Base-by-base conservation (phyloP, 2,888 invertebrate species). In the Muscina levida region DNA sequence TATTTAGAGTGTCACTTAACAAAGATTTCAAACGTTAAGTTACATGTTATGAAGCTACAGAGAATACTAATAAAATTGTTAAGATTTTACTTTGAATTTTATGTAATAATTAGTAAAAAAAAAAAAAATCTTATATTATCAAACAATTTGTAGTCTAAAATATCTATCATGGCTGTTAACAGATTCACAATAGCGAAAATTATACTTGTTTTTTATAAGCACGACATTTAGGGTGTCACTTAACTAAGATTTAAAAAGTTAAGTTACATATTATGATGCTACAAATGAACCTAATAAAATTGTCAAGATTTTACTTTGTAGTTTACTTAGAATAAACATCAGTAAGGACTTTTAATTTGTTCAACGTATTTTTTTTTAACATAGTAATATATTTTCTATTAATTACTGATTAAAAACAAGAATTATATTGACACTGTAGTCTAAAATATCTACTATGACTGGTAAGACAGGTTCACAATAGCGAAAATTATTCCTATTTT, bases 371-470 rank as follows among this genome's bases (percentile, higher is more conserved):
- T n/a, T n/a, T n/a, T n/a, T n/a, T n/a, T n/a, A n/a, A n/a, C n/a
- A n/a, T n/a, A n/a, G n/a, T n/a, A n/a, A n/a, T n/a, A n/a, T n/a
- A n/a, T n/a, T n/a, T n/a, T n/a, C n/a, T n/a, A n/a, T n/a, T n/a
- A n/a, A n/a, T n/a, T n/a, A n/a, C n/a, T n/a, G n/a, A n/a, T n/a
- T n/a, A n/a, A n/a, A n/a, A n/a, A n/a, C n/a, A n/a, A n/a, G n/a
- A n/a, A n/a, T n/a, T n/a, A n/a, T n/a, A n/a, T n/a, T n/a, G n/a
- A n/a, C n/a, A n/a, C n/a, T 68, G 37, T 56, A 53, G 39, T 15
- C 37, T 24, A 68, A 53, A 37, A 46, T 19, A 68, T 74, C 3
- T n/a, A 31, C 87, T 86, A 86, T 53, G 8, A 11, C 10, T 22
- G 17, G 10, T 11, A 13, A 56, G n/a, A 56, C 24, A 26, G 26